Evolutionary conservation across 2,113 vertebrate genomes (phyloP).

Genomic region (Sterrhoptilus dennistouni): DNA sequence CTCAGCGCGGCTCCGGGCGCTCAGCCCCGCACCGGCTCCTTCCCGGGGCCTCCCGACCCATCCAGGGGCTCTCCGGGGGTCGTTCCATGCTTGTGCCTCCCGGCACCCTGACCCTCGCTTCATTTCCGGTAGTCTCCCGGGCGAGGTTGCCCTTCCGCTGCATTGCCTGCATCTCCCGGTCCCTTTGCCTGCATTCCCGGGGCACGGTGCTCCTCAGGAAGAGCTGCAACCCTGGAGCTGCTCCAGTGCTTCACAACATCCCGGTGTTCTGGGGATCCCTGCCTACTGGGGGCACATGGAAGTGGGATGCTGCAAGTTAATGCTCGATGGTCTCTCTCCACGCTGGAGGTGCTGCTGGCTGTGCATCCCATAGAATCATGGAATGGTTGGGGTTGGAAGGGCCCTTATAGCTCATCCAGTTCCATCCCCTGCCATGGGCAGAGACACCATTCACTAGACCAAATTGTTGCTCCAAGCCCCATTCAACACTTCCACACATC

Average conservation of each 20-base stretch:
- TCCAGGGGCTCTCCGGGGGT: not conserved
- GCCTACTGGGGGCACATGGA: not conserved
- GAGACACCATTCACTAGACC: not conserved
- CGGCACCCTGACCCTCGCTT: too few species aligned
- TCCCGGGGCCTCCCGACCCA: not conserved
- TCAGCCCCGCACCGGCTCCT: not conserved
- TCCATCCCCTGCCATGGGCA: not conserved
- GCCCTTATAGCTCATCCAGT: not conserved
- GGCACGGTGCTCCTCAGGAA: not conserved
- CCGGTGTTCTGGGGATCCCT: not conserved
- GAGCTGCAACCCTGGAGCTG: not conserved
- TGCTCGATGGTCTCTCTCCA: fast-evolving
- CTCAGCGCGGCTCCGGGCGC: not conserved
- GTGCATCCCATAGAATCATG: not conserved
- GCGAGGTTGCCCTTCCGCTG: fast-evolving
- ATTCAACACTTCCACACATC: not conserved
- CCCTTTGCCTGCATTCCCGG: not conserved
- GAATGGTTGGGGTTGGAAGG: not conserved
- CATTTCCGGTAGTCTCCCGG: not conserved
- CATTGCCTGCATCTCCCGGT: not conserved
- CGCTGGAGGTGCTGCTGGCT: not conserved
- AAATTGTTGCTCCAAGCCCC: not conserved
- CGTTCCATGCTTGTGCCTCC: not conserved
- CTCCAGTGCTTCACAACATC: not conserved
- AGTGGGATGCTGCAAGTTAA: too few species aligned